phyloP scores from a whole-genome alignment of 2,113 vertebrate species.

The Galbula dea region DNA sequence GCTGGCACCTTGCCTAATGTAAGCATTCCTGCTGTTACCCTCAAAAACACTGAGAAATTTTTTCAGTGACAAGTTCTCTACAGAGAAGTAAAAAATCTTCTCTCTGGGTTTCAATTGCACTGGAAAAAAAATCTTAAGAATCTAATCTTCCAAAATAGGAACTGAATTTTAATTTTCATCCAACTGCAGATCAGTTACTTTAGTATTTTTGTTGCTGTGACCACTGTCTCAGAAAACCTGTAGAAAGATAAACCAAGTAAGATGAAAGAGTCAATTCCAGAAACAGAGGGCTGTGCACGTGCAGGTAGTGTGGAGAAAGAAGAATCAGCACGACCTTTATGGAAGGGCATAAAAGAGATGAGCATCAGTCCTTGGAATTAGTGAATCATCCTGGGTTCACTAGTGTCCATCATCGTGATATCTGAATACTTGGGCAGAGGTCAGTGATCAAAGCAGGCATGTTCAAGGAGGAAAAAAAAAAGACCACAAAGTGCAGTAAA shows the following conservation, averaged over 20 bases:
- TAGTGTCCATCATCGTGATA: constrained; percentile 45
- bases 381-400: constrained; percentile 36
- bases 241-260: neutral
- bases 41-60: neutral
- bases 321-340: constrained; percentile 39
- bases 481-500: neutral
- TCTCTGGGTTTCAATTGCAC: neutral
- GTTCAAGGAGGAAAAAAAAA: constrained; percentile 35
- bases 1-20: constrained; percentile 60
- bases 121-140: neutral
- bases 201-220: neutral
- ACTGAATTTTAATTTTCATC: neutral
- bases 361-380: constrained; percentile 43
- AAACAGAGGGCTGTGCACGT: constrained; percentile 35
- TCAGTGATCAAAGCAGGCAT: constrained; percentile 44
- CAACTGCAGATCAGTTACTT: neutral
- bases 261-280: constrained; percentile 21
- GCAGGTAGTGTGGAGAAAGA: constrained; percentile 38
- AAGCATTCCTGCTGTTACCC: constrained; percentile 48
- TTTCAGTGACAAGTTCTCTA: constrained; percentile 1
- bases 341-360: constrained; percentile 37
- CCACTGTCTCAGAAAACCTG: neutral
- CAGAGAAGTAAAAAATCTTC: neutral
- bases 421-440: constrained; percentile 61
- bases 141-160: neutral